phyloP scores from a whole-genome alignment of 2,113 vertebrate species.

The Cheilinus undulatus region DNA sequence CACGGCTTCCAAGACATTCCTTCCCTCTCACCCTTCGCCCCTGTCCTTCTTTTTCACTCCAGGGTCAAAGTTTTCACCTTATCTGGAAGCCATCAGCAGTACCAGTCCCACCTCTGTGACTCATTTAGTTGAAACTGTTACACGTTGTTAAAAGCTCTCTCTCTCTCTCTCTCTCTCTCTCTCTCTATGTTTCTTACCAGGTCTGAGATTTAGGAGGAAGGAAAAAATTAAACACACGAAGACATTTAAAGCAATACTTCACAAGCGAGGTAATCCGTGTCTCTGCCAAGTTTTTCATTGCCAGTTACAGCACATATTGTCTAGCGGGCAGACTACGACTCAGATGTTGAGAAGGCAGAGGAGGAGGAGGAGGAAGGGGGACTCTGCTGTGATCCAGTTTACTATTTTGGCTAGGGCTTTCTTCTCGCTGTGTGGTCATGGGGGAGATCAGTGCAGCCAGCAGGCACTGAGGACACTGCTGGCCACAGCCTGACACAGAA shows the following conservation, averaged over 20 bases:
- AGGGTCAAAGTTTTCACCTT: slow-evolving; percentile 82
- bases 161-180: slow-evolving; percentile 24
- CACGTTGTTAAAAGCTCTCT: slow-evolving; percentile 66
- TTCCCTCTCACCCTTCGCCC: slow-evolving; percentile 32
- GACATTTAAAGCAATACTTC: slow-evolving; percentile 68
- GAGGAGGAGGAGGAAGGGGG: slow-evolving; percentile 36
- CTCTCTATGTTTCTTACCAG: slow-evolving; percentile 24
- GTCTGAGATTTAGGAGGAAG: slow-evolving; percentile 35
- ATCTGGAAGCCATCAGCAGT: slow-evolving; percentile 82
- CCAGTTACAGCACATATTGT: slow-evolving; percentile 69
- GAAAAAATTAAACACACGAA: slow-evolving; percentile 14
- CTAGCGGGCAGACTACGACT: slow-evolving; percentile 59
- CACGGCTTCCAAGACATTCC: slow-evolving; percentile 52
- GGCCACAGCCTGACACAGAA: slow-evolving; percentile 66
- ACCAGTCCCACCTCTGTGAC: slow-evolving; percentile 78
- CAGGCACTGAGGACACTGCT: slow-evolving; percentile 65
- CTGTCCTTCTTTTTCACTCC: slow-evolving; percentile 62
- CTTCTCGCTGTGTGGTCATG: slow-evolving; percentile 82
- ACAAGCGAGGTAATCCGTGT: slow-evolving; percentile 69
- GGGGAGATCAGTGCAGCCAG: slow-evolving; percentile 57
- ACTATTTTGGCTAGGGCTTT: slow-evolving; percentile 78
- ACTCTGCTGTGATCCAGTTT: slow-evolving; percentile 76
- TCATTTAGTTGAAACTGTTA: slow-evolving; percentile 75
- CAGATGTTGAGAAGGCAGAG: slow-evolving; percentile 63
- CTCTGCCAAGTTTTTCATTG: slow-evolving; percentile 72